Evolutionary conservation across 2,797 vertebrate genomes (phyloP).

Genomic region (Glossophaga mutica): DNA sequence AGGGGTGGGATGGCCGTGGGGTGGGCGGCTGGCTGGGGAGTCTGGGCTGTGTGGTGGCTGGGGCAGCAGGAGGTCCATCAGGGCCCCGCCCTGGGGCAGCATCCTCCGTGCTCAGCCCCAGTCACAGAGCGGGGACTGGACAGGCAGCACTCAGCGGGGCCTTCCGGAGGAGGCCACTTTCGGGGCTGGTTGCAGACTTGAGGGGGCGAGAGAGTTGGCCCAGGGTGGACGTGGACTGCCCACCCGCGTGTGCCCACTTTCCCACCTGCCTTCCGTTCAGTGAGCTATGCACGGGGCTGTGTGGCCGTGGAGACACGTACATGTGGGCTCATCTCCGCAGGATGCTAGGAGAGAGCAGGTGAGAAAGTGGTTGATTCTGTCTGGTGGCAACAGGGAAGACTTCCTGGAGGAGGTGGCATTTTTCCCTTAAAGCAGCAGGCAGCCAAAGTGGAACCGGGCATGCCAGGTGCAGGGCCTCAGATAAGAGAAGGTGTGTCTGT

Average conservation of each 20-base stretch:
- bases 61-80: neutral
- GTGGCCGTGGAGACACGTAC: fast-evolving
- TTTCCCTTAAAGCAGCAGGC: neutral
- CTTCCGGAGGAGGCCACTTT: neutral
- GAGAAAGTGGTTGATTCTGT: neutral
- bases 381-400: neutral
- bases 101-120: neutral
- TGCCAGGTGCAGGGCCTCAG: neutral
- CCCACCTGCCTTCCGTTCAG: neutral
- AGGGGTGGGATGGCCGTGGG: neutral
- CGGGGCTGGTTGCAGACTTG: neutral
- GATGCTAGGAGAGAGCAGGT: too few relatives aligned
- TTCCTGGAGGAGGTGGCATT: neutral
- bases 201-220: neutral
- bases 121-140: neutral
- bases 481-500: neutral
- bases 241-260: too few relatives aligned
- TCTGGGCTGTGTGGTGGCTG: neutral
- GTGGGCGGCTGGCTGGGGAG: neutral
- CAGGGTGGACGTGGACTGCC: neutral
- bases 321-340: fast-evolving
- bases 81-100: neutral
- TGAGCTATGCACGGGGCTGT: neutral
- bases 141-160: neutral
- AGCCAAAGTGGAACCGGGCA: neutral